Conservation (phyloP, 2,888 invertebrate genomes). For the Monoplex corrugatus region DNA sequence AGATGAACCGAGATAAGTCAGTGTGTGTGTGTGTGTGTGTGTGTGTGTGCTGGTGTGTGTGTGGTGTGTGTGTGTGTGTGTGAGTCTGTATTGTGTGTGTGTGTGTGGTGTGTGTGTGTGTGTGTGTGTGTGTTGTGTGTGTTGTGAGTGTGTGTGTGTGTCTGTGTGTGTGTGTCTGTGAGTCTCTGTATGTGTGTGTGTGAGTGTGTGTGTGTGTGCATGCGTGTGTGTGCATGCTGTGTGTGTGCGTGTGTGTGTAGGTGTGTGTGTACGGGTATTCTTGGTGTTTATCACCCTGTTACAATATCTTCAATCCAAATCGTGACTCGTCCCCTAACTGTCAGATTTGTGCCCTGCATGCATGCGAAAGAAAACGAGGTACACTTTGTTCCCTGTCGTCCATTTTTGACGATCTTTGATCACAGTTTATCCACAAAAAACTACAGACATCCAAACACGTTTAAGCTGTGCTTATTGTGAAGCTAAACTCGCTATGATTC, state of each 20-base stretch:
- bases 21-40: constrained; percentile 7
- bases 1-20: constrained; percentile 67
- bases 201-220: neutral
- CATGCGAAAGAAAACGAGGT: too few species aligned
- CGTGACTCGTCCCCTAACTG: too few species aligned
- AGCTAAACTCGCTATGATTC: too few species aligned
- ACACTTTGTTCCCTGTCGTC: too few species aligned
- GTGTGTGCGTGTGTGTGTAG: neutral
- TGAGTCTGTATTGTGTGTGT: constrained; percentile 30
- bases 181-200: neutral
- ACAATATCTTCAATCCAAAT: neutral
- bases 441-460: too few species aligned
- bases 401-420: too few species aligned
- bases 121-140: neutral
- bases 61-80: constrained; percentile 28
- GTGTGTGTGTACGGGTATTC: too few species aligned
- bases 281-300: neutral
- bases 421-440: too few species aligned
- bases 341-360: too few species aligned
- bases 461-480: too few species aligned
- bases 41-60: neutral
- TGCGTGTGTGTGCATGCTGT: neutral
- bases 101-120: constrained; percentile 10
- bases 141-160: constrained; percentile 25
- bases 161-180: constrained; percentile 23